Base-by-base conservation (phyloP, 2,113 vertebrate genomes). In the Electrona antarctica region DNA sequence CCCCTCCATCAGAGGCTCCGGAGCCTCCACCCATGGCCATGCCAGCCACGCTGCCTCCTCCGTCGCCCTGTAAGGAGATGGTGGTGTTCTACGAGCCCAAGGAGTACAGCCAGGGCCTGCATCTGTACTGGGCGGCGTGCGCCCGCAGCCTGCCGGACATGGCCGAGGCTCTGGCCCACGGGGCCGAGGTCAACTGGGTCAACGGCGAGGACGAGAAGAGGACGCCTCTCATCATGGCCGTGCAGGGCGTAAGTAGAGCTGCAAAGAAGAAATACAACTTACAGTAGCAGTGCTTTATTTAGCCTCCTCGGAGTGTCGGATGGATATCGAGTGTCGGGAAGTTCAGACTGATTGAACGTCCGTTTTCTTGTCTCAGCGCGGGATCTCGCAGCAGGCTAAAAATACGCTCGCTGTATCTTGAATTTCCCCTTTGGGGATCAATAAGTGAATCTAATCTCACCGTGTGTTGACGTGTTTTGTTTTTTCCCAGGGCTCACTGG, bases 131-230 rank as follows among this genome's bases (percentile, higher is more conserved):
- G 89, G 97, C 97, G 1, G 94, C 98, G 0, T 95, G 93, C 56
- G 92, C 95, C 79, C 93, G 95, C 89, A 97, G 94, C 74, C 94
- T 99, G 80, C 97, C 97, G 0, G 93, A 94, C 85, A 99, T 99
- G 97, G 95, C 97, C 0, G 96, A 98, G 83, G 97, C 98, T 0
- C 87, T 99, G 86, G 97, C 98, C 55, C 95, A 96, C 0, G 97
- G 97, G 55, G 97, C 95, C 21, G 94, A 95, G 64, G 96, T 99
- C 78, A 99, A 99, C 90, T 99, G 97, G 96, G 94, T 95, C 85
- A 95, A 97, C 5, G 54, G 81, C 0, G 96, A 96, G 14, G 95
- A 97, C 50, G 93, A 95, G 68, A 95, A 95, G 90, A 91, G 92
- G 76, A 98, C 97, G 0, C 96, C 98, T 0, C 93, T 99, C 6